Evolutionary conservation across 2,888 invertebrate genomes (phyloP).

Genomic region (Pardosa pseudoannulata): DNA sequence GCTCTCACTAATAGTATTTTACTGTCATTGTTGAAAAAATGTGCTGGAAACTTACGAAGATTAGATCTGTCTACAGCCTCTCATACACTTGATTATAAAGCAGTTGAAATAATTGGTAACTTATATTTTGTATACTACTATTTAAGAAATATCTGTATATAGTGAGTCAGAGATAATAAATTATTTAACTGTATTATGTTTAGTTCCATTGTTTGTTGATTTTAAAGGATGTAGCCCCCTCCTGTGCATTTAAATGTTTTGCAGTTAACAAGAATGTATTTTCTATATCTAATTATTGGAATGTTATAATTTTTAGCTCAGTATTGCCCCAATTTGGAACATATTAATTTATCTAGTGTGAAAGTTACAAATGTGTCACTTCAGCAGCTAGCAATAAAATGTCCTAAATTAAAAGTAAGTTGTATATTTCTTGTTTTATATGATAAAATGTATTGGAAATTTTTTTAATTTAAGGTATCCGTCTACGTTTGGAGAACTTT

Average conservation of each 20-base stretch:
- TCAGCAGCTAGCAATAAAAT: slow-evolving; percentile 70
- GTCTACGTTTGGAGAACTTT: no score
- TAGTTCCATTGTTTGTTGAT: no score
- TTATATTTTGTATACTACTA: neutral
- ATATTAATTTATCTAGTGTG: slow-evolving; percentile 67
- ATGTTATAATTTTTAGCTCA: slow-evolving; percentile 49
- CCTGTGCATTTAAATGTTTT: no score
- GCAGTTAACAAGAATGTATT: no score
- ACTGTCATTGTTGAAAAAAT: slow-evolving; percentile 71
- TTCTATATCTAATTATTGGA: no score
- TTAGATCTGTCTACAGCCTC: slow-evolving; percentile 70
- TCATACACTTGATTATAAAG: slow-evolving; percentile 71
- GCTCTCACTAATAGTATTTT: slow-evolving; percentile 68
- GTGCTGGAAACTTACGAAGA: slow-evolving; percentile 61
- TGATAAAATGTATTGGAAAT: no score
- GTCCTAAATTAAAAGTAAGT: slow-evolving; percentile 68
- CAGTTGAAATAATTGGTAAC: slow-evolving; percentile 72
- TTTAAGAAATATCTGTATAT: no score
- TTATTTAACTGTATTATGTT: no score
- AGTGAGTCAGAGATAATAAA: no score
- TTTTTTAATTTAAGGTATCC: no score
- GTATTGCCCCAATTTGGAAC: slow-evolving; percentile 66
- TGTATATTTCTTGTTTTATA: no score
- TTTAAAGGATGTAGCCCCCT: no score
- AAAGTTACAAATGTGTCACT: slow-evolving; percentile 71